A percentile compares a stretch with the other conserved stretches of the same genome.
These are phyloP conservation scores for Protobothrops mucrosquamatus DNA, from an alignment of 2,113 vertebrate genomes.

Conservation along the genomic window DNA sequence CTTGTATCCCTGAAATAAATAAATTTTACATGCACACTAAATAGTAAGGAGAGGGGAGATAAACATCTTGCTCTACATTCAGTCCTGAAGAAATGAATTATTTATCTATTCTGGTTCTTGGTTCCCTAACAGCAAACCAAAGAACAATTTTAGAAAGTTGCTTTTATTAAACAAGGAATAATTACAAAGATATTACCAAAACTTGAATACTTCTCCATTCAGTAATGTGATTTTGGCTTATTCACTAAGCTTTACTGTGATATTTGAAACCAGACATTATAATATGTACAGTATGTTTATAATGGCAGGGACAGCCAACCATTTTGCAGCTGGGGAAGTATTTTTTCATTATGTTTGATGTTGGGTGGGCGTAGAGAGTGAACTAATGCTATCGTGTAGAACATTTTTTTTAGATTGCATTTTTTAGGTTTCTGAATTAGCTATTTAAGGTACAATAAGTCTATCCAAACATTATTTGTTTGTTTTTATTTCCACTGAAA, in stretches of 20 bases:
- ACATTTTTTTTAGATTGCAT: background rate
- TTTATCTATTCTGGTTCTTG: background rate
- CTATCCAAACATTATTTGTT: background rate
- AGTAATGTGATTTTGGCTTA: background rate
- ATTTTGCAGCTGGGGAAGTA: background rate
- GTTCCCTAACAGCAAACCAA: background rate
- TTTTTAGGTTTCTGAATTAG: background rate
- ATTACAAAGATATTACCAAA: background rate
- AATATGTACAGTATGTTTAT: background rate
- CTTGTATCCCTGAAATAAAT: background rate
- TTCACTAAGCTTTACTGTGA: background rate
- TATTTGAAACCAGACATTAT: background rate
- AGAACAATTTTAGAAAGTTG: background rate
- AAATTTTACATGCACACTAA: background rate
- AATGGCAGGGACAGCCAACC: background rate
- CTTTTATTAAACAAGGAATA: background rate
- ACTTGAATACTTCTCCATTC: background rate
- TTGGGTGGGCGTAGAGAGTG: background rate
- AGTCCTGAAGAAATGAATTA: background rate
- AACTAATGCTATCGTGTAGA: background rate
- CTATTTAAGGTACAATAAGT: background rate
- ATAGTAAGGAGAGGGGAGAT: rapidly evolving
- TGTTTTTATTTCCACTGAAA: background rate
- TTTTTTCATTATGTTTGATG: background rate
- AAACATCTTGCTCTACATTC: rapidly evolving